Percentiles rank a stretch among this genome's conserved stretches.
Evolutionary conservation across 1,140 invertebrate genomes (phyloP).

Genomic region (Lethrus apterus): DNA sequence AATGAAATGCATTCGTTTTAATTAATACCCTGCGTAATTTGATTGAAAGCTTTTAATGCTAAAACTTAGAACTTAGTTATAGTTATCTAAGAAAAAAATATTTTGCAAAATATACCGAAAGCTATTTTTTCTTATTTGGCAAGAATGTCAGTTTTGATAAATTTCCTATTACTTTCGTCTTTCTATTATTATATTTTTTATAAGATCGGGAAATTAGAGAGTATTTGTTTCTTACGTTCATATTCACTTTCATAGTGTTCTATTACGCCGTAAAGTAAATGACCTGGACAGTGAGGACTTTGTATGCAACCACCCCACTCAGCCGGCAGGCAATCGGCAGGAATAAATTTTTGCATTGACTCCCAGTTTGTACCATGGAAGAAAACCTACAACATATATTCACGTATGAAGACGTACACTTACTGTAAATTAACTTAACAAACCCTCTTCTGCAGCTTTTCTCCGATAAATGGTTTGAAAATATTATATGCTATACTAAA

Average conservation of each 20-base stretch:
- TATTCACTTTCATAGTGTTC: slow-evolving; percentile 48
- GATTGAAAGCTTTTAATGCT: no score
- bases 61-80: no score
- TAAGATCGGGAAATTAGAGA: slow-evolving; percentile 1
- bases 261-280: slow-evolving; percentile 47
- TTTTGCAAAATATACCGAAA: no score
- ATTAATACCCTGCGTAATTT: no score
- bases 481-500: slow-evolving; percentile 69
- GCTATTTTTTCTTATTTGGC: slow-evolving; percentile 15
- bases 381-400: slow-evolving; percentile 43
- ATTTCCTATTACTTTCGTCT: no score
- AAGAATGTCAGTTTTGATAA: slow-evolving; percentile 8
- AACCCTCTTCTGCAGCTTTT: slow-evolving; percentile 53
- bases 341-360: slow-evolving; percentile 55
- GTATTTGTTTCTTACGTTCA: slow-evolving; percentile 42
- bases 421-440: slow-evolving; percentile 18
- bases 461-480: slow-evolving; percentile 69
- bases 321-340: slow-evolving; percentile 54
- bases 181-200: background rate
- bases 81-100: no score
- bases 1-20: no score
- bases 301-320: slow-evolving; percentile 60
- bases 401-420: background rate
- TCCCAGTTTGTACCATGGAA: slow-evolving; percentile 69
- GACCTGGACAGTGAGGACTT: slow-evolving; percentile 44